These are phyloP conservation scores for Genyomyrus donnyi DNA, from an alignment of 2,113 vertebrate genomes.

Conservation along the genomic window DNA sequence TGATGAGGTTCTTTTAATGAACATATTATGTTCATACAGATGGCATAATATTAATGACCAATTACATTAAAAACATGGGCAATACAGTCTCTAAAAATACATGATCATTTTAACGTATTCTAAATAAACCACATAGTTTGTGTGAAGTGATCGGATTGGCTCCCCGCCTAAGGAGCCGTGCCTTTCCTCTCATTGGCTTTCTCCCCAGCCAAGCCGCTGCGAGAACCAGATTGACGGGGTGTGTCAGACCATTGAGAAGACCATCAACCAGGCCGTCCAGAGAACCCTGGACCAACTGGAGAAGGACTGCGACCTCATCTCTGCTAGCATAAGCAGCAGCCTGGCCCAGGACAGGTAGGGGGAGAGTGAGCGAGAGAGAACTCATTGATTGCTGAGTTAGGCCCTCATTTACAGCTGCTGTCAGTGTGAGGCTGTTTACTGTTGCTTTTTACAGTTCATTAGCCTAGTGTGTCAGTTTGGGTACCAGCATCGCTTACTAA, in stretches of 20 bases:
- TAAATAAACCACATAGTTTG: neutral
- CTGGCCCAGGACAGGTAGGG: slow-evolving; percentile 59
- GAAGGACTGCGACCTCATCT: slow-evolving; percentile 63
- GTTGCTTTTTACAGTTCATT: neutral
- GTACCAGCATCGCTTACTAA: neutral
- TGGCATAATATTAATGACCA: neutral
- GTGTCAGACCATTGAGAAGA: slow-evolving; percentile 69
- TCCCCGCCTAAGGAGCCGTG: neutral
- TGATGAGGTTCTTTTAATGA: neutral
- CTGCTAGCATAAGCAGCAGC: slow-evolving; percentile 49
- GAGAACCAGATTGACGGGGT: slow-evolving; percentile 66
- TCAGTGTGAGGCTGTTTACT: neutral
- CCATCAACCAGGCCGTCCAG: slow-evolving; percentile 68
- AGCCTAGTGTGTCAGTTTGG: neutral
- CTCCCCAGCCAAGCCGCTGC: slow-evolving; percentile 56
- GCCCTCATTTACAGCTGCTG: neutral
- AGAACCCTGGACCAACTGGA: slow-evolving; percentile 68
- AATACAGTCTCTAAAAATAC: neutral
- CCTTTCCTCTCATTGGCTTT: neutral
- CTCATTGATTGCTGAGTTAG: neutral
- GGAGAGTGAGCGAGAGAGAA: neutral
- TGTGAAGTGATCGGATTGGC: neutral
- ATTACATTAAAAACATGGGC: neutral
- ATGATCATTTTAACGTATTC: neutral
- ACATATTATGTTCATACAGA: neutral